phyloP scores from a whole-genome alignment of 37 sponge, comb jelly and placozoan species.

The Ianthella basta region DNA sequence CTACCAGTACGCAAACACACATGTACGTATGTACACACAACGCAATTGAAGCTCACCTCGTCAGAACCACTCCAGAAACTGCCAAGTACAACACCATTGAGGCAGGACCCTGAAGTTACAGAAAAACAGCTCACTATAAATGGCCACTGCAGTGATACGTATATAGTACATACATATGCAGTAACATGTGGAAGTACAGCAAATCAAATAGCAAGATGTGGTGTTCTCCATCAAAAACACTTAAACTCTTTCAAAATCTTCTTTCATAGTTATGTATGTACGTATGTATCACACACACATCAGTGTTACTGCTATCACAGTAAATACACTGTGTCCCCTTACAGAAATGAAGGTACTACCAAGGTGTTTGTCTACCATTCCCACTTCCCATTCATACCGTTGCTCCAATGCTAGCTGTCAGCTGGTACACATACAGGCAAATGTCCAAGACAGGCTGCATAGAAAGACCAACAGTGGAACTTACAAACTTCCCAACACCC shows the following conservation, averaged over 20 bases:
- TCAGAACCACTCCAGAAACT: slow-evolving; percentile 79
- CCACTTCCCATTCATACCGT: slow-evolving; percentile 19
- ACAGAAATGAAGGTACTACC: not conserved
- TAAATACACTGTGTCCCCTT: too few relatives aligned
- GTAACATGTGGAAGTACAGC: too few relatives aligned
- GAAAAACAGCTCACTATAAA: not conserved
- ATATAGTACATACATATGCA: too few relatives aligned
- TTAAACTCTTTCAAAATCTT: too few relatives aligned
- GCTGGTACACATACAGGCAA: slow-evolving; percentile 52
- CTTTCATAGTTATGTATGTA: too few relatives aligned
- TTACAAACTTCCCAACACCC: not conserved
- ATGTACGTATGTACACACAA: not conserved
- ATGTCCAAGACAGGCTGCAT: slow-evolving; percentile 75
- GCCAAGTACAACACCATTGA: slow-evolving; percentile 81
- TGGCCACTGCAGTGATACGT: not conserved
- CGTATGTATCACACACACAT: too few relatives aligned
- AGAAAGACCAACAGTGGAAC: not conserved
- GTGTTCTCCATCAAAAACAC: too few relatives aligned
- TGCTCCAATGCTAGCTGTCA: slow-evolving; percentile 55
- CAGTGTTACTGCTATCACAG: too few relatives aligned
- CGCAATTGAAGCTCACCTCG: slow-evolving; percentile 53
- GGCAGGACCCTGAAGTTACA: slow-evolving; percentile 60
- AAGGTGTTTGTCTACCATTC: too few relatives aligned
- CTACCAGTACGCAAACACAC: not conserved
- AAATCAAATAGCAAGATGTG: too few relatives aligned